phyloP scores from a whole-genome alignment of 2,888 invertebrate species.

The Apotomis turbidana region DNA sequence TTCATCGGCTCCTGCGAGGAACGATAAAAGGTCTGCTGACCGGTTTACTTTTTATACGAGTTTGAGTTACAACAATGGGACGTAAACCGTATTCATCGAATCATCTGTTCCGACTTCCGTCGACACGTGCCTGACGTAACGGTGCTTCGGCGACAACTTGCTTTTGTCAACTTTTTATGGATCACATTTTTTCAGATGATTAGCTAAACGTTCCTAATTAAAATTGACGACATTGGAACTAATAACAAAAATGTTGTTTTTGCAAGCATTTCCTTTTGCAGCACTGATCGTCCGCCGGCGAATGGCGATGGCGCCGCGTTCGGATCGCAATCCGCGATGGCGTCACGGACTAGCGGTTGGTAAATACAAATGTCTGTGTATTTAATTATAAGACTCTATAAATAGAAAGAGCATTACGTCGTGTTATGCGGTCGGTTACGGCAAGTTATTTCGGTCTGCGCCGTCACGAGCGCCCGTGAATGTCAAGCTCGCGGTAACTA shows the following conservation, averaged over 20 bases:
- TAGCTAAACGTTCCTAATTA: slow-evolving; percentile 4
- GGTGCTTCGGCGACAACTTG: slow-evolving; percentile 29
- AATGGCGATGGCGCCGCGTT: slow-evolving; percentile 51
- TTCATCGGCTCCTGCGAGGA: slow-evolving; percentile 75
- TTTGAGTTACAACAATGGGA: slow-evolving; percentile 79
- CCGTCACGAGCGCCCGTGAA: slow-evolving; percentile 75
- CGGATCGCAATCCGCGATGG: slow-evolving; percentile 51
- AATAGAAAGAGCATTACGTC: slow-evolving; percentile 79
- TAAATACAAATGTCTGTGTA: slow-evolving; percentile 72
- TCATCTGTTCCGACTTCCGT: slow-evolving; percentile 71
- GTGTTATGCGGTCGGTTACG: slow-evolving; percentile 79
- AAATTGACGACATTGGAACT: neutral
- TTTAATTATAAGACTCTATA: slow-evolving; percentile 79
- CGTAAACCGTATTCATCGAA: slow-evolving; percentile 78
- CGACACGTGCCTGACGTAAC: slow-evolving; percentile 63
- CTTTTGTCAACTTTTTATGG: slow-evolving; percentile 15
- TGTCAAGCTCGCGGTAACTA: slow-evolving; percentile 80
- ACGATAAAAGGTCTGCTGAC: slow-evolving; percentile 78
- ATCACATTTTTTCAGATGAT: neutral
- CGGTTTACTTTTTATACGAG: slow-evolving; percentile 80
- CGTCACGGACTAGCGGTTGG: slow-evolving; percentile 65
- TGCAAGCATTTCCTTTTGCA: slow-evolving; percentile 10
- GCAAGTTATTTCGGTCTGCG: slow-evolving; percentile 77
- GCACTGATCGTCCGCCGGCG: slow-evolving; percentile 28
- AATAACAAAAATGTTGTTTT: neutral